Evolutionary conservation across 2,797 vertebrate genomes (phyloP).

Genomic region (Sparidentex hasta): DNA sequence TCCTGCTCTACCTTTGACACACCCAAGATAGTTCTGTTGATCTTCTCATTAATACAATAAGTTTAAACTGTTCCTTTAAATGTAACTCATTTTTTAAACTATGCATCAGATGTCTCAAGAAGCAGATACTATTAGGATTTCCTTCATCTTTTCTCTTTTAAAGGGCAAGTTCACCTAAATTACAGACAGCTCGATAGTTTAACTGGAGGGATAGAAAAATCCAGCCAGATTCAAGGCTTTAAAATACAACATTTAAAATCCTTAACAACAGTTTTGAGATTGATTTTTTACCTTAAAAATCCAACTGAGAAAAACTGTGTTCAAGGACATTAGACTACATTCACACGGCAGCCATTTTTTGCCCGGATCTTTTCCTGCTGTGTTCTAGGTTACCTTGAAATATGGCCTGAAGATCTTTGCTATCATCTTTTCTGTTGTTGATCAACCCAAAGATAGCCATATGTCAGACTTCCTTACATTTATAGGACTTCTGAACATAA

Average conservation of each 20-base stretch:
- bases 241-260: background rate
- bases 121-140: background rate
- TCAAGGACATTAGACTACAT: background rate
- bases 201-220: background rate
- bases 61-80: background rate
- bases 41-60: too few species aligned
- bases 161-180: conserved; percentile 50
- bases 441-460: too few species aligned
- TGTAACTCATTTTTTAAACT: conserved; percentile 12
- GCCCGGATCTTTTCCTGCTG: too few species aligned
- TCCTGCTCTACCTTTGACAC: background rate
- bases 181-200: background rate
- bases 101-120: conserved; percentile 35
- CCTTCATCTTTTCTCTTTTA: background rate
- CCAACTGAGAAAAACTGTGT: background rate
- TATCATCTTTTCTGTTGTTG: too few species aligned
- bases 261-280: background rate
- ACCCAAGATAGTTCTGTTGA: too few species aligned
- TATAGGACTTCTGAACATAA: too few species aligned
- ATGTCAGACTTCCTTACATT: too few species aligned
- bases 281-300: background rate
- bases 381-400: too few species aligned
- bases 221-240: background rate
- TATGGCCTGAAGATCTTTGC: too few species aligned
- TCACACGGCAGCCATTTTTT: too few species aligned